A percentile compares a stretch with the other conserved stretches of the same genome.
These are phyloP conservation scores for Anolis carolinensis DNA, from an alignment of 2,113 vertebrate genomes.

Conservation along the genomic window DNA sequence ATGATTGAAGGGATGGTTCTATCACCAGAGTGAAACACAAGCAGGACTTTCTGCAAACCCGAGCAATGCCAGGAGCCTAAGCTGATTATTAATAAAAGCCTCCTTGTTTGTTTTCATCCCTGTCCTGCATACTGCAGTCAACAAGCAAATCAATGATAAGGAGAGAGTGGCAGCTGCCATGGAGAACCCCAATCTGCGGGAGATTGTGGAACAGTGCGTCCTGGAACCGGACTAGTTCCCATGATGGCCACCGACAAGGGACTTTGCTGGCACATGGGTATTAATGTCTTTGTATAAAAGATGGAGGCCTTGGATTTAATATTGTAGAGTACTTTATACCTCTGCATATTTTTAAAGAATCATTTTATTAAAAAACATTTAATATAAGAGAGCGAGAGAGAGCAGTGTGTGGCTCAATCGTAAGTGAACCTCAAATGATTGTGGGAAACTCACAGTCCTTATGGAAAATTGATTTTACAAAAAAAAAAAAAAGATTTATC, in stretches of 20 bases:
- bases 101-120: constrained; percentile 21
- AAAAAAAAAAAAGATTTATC: constrained; percentile 55
- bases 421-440: constrained; percentile 39
- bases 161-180: constrained; percentile 98
- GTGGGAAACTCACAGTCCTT: constrained; percentile 63
- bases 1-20: too few relatives aligned
- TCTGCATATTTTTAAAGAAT: constrained; percentile 62
- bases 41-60: too few relatives aligned
- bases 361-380: constrained; percentile 64
- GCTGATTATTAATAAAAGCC: background rate
- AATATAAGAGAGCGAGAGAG: constrained; percentile 45
- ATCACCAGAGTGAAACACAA: too few relatives aligned
- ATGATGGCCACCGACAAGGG: background rate
- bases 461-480: constrained; percentile 70
- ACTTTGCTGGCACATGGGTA: constrained; percentile 50
- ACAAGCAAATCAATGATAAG: constrained; percentile 99
- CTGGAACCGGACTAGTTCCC: constrained; percentile 84
- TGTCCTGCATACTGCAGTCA: constrained; percentile 80
- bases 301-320: constrained; percentile 59
- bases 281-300: constrained; percentile 56
- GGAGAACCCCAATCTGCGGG: constrained; percentile 94
- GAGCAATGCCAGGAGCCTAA: too few relatives aligned
- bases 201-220: constrained; percentile 96
- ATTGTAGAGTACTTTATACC: constrained; percentile 72
- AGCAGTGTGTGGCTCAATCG: constrained; percentile 33